phyloP scores from a whole-genome alignment of 1,140 invertebrate genomes.

The Papilio xuthus region DNA sequence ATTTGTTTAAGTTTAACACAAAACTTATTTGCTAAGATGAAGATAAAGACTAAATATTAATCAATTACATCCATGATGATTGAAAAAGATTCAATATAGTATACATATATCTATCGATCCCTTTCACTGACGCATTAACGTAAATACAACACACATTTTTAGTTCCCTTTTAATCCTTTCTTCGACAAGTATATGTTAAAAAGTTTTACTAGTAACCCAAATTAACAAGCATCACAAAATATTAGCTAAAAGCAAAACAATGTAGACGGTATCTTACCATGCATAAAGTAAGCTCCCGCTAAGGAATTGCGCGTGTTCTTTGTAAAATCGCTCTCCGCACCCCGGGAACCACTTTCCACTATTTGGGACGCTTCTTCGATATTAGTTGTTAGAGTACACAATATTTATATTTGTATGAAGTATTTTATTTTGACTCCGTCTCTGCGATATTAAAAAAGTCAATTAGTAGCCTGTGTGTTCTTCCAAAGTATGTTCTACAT shows the following conservation, averaged over 20 bases:
- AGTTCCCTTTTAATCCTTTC: background rate
- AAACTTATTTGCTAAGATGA: too few species aligned
- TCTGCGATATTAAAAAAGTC: too few species aligned
- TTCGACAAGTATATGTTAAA: background rate
- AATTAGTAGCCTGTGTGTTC: too few species aligned
- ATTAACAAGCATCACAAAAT: constrained; percentile 43
- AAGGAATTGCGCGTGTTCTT: constrained; percentile 48
- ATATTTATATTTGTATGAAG: background rate
- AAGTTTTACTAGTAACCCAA: constrained; percentile 24
- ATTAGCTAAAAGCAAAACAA: constrained; percentile 64
- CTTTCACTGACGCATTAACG: background rate
- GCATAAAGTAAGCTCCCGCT: constrained; percentile 50
- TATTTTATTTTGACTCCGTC: too few species aligned
- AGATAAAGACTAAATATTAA: too few species aligned
- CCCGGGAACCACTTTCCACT: constrained; percentile 22
- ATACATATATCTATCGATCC: background rate
- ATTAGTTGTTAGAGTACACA: background rate
- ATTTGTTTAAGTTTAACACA: background rate
- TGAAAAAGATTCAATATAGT: background rate
- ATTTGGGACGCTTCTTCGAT: constrained; percentile 12
- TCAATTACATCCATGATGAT: too few species aligned
- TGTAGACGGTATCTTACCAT: constrained; percentile 50
- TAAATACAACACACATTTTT: background rate
- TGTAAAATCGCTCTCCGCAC: constrained; percentile 3
- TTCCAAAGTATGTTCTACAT: too few species aligned